A percentile compares a stretch with the other conserved stretches of the same genome.
Conservation (phyloP, 2,888 invertebrate species). For the Achlya flavicornis region DNA sequence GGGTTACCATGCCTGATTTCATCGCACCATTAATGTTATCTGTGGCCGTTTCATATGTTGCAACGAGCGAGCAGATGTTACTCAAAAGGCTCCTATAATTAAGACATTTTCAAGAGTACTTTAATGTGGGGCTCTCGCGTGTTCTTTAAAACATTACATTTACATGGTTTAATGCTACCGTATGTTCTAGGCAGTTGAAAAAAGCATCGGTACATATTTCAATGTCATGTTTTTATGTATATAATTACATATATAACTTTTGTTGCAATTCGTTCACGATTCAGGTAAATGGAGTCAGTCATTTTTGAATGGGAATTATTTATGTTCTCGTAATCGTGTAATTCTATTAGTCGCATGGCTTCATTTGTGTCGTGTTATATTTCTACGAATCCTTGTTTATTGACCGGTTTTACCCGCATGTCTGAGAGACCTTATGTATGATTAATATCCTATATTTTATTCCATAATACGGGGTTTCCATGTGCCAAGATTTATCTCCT, state of each 20-base stretch:
- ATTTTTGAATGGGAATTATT: not conserved
- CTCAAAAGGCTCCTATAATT: not conserved
- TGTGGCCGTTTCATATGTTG: not conserved
- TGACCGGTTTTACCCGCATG: not conserved
- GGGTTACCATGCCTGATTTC: constrained; percentile 9
- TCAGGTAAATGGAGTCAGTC: not conserved
- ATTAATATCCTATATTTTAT: too few species aligned
- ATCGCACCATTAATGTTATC: not conserved
- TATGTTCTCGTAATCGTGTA: not conserved
- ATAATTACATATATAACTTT: not conserved
- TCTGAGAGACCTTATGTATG: not conserved
- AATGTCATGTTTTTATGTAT: constrained; percentile 1
- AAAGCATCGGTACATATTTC: not conserved
- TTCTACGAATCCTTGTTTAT: not conserved
- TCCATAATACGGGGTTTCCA: too few species aligned
- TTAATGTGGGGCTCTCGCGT: not conserved
- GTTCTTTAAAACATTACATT: not conserved
- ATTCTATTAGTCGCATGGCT: constrained; percentile 17
- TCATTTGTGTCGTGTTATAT: constrained; percentile 11
- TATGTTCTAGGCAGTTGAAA: not conserved
- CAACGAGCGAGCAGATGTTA: not conserved
- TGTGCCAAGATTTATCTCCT: too few species aligned
- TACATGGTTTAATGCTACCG: not conserved
- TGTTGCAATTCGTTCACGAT: constrained; percentile 3
- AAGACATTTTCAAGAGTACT: not conserved